Evolutionary conservation across 1,140 invertebrate species (phyloP), one percentile per base, ranked within the genome.

Genomic region (Ruditapes philippinarum): DNA sequence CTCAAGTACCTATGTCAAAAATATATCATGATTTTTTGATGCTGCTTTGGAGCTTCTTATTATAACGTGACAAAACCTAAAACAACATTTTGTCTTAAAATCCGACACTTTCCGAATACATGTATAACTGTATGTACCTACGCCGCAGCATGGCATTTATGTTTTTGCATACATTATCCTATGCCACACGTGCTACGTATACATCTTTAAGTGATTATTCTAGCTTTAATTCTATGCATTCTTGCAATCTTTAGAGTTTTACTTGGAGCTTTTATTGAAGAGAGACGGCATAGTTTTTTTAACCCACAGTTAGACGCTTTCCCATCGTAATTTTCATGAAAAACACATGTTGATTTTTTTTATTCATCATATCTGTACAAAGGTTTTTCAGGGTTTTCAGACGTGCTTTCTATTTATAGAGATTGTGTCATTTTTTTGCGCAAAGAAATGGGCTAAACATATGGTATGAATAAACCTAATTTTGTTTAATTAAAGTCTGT

Each of bases 331-430:
- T 31, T 45, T 36, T 4, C 31, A 70, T 70, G 45, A 78, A 78
- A 36, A 78, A 78, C 51, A 49, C 25, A 31, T 49, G 51, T 78
- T n/a, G n/a, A n/a, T n/a, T n/a, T n/a, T n/a, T n/a, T n/a, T n/a
- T n/a, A n/a, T n/a, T n/a, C n/a, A n/a, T n/a, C n/a, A n/a, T n/a
- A n/a, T n/a, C n/a, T n/a, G n/a, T n/a, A n/a, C n/a, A n/a, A n/a
- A n/a, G n/a, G n/a, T n/a, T n/a, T n/a, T n/a, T n/a, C n/a, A 57
- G 25, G 28, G 17, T 42, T 7, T 22, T 28, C n/a, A 62, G 57
- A 9, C 42, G 14, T 45, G 42, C 42, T n/a, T 57, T 57, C 4
- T 62, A 62, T 28, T n/a, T 62, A 62, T 28, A 28, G 57, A 4
- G 4, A 28, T 9, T 9, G 25, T n/a, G 28, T 62, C n/a, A 7